A percentile compares a stretch with the other conserved stretches of the same genome.
Evolutionary conservation across 2,113 vertebrate species (phyloP).

Genomic region (Maccullochella peelii): DNA sequence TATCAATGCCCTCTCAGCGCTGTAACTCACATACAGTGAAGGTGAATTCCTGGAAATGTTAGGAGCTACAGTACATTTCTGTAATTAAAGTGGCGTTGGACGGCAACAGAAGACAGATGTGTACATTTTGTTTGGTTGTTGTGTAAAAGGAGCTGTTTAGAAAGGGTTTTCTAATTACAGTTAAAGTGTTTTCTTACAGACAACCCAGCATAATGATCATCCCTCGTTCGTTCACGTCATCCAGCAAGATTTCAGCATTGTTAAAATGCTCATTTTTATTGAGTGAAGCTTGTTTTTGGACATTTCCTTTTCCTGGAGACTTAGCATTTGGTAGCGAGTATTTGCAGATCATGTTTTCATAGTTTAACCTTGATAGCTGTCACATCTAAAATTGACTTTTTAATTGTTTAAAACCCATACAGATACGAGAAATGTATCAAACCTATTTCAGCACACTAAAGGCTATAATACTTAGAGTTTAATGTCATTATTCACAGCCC

Average conservation of each 20-base stretch:
- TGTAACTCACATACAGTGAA: slow-evolving; percentile 34
- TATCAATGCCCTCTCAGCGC: slow-evolving; percentile 58
- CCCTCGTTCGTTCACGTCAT: neutral
- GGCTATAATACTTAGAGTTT: neutral
- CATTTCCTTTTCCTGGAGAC: neutral
- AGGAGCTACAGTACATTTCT: neutral
- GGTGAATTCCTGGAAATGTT: slow-evolving; percentile 45
- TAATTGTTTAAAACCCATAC: neutral
- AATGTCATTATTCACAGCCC: neutral
- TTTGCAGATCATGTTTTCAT: neutral
- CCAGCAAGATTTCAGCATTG: neutral
- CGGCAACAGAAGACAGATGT: neutral
- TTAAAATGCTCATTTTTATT: neutral
- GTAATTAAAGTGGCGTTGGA: slow-evolving; percentile 17
- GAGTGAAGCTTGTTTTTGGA: neutral
- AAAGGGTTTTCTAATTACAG: neutral
- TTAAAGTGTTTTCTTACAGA: neutral
- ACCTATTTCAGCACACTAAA: neutral
- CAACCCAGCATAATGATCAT: no score
- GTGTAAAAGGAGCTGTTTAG: neutral
- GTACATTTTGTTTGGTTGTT: neutral
- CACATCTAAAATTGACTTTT: neutral
- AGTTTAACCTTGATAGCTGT: no score
- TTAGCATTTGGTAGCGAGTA: neutral
- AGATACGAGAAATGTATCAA: neutral